phyloP scores from a whole-genome alignment of 2,113 vertebrate genomes.

The Cyprinodon brontotheroides region DNA sequence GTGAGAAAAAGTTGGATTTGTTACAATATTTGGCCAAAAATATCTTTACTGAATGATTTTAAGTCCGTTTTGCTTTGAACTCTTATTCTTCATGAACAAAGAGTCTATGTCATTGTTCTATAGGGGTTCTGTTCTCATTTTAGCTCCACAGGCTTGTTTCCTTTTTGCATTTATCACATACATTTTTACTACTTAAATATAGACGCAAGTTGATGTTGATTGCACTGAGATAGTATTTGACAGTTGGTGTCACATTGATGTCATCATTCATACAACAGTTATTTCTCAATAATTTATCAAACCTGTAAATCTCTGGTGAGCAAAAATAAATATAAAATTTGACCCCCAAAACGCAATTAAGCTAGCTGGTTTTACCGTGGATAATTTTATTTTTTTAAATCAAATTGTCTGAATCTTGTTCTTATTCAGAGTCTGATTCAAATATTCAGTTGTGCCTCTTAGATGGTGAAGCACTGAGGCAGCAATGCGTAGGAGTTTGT shows the following conservation, averaged over 20 bases:
- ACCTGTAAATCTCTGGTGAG: neutral
- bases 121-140: neutral
- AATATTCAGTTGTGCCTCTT: neutral
- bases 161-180: too few species aligned
- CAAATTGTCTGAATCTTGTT: neutral
- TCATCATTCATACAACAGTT: neutral
- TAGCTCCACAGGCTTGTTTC: too few species aligned
- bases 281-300: neutral
- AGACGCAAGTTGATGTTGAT: neutral
- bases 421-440: neutral
- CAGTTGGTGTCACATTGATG: neutral
- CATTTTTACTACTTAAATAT: too few species aligned
- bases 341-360: neutral
- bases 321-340: neutral
- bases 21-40: neutral
- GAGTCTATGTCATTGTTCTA: neutral
- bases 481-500: slow-evolving; percentile 1
- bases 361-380: neutral
- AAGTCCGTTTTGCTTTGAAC: neutral
- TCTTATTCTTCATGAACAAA: neutral
- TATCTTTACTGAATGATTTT: neutral
- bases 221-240: neutral
- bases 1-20: neutral
- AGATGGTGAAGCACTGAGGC: neutral
- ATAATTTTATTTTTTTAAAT: neutral